Conservation (phyloP, 1,140 invertebrate species). For the Orius laevigatus region DNA sequence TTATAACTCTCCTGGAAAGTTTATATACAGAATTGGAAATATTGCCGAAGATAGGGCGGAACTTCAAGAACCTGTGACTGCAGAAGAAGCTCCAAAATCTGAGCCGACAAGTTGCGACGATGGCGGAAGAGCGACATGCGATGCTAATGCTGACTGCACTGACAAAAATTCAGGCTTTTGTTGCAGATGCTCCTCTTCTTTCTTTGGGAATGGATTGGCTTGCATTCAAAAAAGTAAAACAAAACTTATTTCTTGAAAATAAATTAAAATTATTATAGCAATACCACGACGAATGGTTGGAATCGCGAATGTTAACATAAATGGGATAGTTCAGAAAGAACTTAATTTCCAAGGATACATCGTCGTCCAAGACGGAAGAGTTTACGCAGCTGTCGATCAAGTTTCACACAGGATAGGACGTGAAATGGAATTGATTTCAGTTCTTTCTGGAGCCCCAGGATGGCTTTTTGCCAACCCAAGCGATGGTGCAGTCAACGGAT, state of each 20-base stretch:
- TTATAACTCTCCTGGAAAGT: background rate
- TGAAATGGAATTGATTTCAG: constrained; percentile 60
- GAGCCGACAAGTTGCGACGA: constrained; percentile 29
- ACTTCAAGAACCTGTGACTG: too few relatives aligned
- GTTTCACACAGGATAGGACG: constrained; percentile 53
- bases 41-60: background rate
- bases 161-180: constrained; percentile 75
- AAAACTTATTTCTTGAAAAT: background rate
- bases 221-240: constrained; percentile 66
- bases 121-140: constrained; percentile 48
- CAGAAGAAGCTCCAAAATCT: too few relatives aligned
- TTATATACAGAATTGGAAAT: background rate
- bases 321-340: constrained; percentile 51
- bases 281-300: constrained; percentile 71
- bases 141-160: constrained; percentile 61
- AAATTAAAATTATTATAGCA: constrained; percentile 26
- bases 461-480: constrained; percentile 81
- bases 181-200: constrained; percentile 63
- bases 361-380: constrained; percentile 69
- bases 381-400: constrained; percentile 78
- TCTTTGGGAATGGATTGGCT: constrained; percentile 77
- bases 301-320: constrained; percentile 61
- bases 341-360: constrained; percentile 86
- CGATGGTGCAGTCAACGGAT: constrained; percentile 63
- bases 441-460: constrained; percentile 64